A percentile compares a stretch with the other conserved stretches of the same genome.
Evolutionary conservation across 2,113 vertebrate genomes (phyloP).

Genomic region (Antechinus flavipes): DNA sequence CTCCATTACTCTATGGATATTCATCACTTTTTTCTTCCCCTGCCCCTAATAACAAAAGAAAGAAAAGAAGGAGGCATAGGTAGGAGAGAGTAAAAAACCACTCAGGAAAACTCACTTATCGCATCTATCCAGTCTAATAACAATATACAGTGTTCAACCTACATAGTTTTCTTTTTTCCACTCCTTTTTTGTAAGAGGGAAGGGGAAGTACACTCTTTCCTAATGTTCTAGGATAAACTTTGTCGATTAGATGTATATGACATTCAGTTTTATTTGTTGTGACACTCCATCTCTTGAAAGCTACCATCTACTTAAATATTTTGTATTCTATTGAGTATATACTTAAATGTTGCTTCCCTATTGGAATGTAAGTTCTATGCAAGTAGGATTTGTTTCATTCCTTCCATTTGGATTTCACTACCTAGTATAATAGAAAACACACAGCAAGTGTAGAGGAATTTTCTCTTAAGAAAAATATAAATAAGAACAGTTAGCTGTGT

Average conservation of each 20-base stretch:
- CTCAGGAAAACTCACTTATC: not conserved
- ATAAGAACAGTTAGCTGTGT: no score
- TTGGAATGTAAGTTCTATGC: not conserved
- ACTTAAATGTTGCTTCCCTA: not conserved
- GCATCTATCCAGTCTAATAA: not conserved
- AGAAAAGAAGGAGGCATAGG: not conserved
- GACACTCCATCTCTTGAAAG: not conserved
- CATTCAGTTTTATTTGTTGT: not conserved
- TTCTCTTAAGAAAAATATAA: not conserved
- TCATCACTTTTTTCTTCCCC: not conserved
- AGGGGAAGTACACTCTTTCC: not conserved
- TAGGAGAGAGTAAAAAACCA: not conserved
- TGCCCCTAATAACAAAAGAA: not conserved
- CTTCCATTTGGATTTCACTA: no score
- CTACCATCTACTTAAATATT: not conserved
- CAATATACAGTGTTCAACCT: not conserved
- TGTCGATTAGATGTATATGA: not conserved
- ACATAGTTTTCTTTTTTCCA: not conserved
- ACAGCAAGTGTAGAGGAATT: not conserved
- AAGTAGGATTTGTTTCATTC: not conserved
- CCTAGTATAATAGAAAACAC: not conserved
- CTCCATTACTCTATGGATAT: not conserved
- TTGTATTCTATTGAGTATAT: not conserved
- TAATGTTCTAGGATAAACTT: not conserved
- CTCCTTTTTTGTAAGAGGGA: not conserved